Evolutionary conservation across 2,888 invertebrate species (phyloP), one percentile per base, ranked within the genome.

Genomic region (Artemia sinica): DNA sequence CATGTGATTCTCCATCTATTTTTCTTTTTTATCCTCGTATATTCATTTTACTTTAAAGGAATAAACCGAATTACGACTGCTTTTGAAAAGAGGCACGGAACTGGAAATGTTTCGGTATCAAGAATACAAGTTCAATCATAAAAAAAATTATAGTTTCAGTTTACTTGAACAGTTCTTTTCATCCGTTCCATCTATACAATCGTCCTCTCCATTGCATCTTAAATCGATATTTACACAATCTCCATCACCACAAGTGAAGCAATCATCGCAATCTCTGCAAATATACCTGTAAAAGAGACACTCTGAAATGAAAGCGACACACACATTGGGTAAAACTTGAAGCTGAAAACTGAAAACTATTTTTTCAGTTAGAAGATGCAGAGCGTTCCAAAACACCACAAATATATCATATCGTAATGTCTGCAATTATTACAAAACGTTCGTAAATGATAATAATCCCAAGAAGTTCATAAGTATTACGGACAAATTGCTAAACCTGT

Each of bases 141-240:
- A 58, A 14, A n/a, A 2, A 67, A 67, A 49, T 28, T 3, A n/a
- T 50, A 67, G 14, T 41, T 48, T 41, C 63, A 18, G 49, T 28
- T 41, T 69, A 69, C 69, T 69, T 85, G 86, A 84, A 80, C 92
- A 92, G 74, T 88, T 85, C 66, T 83, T 78, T 79, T 94, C 94
- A 77, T 94, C 93, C 74, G 88, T 89, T 73, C 85, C 86, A 78
- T 94, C 92, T 0, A 82, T 78, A 75, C 93, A 94, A 74, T 94
- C 91, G 41, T 82, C 78, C 67, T 84, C 82, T 0, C 91, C 90
- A 72, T 90, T 87, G 78, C 94, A 94, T 74, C 85, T 86, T 72
- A 90, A 79, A 73, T 88, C 66, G 75, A 75, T 70, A 78, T 77
- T n/a, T n/a, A n/a, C n/a, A 71, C 78, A 78, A 8, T 73, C 71